Base-by-base conservation (phyloP, 2,888 invertebrate genomes). In the Drosophila pullipes region DNA sequence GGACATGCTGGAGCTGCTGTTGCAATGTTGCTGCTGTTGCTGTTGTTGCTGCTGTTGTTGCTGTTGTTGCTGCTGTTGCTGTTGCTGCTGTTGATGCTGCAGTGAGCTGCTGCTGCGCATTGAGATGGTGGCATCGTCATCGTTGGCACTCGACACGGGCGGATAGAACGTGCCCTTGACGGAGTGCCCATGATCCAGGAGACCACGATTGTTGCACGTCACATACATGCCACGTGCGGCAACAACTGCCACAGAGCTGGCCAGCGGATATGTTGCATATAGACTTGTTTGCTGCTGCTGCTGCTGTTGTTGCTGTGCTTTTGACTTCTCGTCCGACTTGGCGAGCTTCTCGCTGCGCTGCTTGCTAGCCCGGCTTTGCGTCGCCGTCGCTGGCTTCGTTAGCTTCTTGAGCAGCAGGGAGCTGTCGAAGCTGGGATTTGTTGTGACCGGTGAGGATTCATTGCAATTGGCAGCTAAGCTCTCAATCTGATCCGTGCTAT, bases 121-220 rank as follows among this genome's bases (percentile, higher is more conserved):
- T 16, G 76, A 69, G 64, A 78, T 75, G 77, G 60, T 78, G 63
- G 62, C 76, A 18, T 89, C 90, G 78, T 96, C 97, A 91, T 97
- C 97, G 18, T 58, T 41, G 4, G 97, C 96, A 33, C 97, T 96
- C 5, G 97, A 97, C 31, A 97, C 96, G 1, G 97, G 97, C 28
- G 97, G 97, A 92, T 97, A 97, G 94, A 97, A 97, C 9, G 97
- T 97, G 22, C 97, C 97, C n/a, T 97, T 97, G 18, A 97, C 97
- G 35, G 97, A 95, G 74, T 97, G 97, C 0, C 97, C 96, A 91
- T 97, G 97, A 90, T 97, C 97, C 33, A 97, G 95, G 74, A 97
- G 94, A 49, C 97, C 96, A 84, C 97, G 96, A 91, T 97, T 96
- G 62, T 97, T 96, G 92, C 97, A 97, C 77, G 96, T 96, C 55